A percentile compares a stretch with the other conserved stretches of the same genome.
These are phyloP conservation scores for Drosophila mayri DNA, from an alignment of 1,140 invertebrate species.

Conservation along the genomic window DNA sequence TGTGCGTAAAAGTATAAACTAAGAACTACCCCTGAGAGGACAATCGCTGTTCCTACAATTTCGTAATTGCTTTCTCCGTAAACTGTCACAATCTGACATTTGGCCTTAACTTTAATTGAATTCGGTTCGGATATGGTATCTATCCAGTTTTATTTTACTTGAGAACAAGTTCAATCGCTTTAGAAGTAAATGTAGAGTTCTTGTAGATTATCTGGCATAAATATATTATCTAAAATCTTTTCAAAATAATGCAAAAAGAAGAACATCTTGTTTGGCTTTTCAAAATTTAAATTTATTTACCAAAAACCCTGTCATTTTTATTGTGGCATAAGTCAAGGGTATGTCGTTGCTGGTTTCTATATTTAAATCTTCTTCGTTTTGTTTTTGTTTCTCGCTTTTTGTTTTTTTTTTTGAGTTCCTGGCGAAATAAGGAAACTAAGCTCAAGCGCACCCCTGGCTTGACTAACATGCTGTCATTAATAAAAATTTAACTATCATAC, in stretches of 20 bases:
- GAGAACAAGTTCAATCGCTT: too few species aligned
- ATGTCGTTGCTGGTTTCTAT: constrained; percentile 10
- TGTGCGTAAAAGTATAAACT: neutral
- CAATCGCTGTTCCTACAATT: neutral
- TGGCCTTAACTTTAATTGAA: neutral
- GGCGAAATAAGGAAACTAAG: constrained; percentile 37
- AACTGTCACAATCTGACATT: constrained; percentile 7
- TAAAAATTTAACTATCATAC: constrained; percentile 75
- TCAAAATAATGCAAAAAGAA: neutral
- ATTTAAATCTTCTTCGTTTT: neutral
- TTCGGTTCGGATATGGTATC: neutral
- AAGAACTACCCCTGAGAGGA: neutral
- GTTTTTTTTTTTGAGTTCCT: constrained; percentile 4
- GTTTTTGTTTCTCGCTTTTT: too few species aligned
- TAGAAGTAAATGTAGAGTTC: neutral
- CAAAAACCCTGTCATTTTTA: neutral
- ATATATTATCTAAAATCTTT: neutral
- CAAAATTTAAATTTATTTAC: too few species aligned
- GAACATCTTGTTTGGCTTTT: neutral
- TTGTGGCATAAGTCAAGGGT: constrained; percentile 37
- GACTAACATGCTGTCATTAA: constrained; percentile 68
- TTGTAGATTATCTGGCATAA: neutral
- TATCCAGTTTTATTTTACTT: neutral
- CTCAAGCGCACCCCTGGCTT: constrained; percentile 33
- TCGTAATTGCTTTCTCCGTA: neutral